Conservation (phyloP, 2,888 invertebrate species). For the Baronia brevicornis region DNA sequence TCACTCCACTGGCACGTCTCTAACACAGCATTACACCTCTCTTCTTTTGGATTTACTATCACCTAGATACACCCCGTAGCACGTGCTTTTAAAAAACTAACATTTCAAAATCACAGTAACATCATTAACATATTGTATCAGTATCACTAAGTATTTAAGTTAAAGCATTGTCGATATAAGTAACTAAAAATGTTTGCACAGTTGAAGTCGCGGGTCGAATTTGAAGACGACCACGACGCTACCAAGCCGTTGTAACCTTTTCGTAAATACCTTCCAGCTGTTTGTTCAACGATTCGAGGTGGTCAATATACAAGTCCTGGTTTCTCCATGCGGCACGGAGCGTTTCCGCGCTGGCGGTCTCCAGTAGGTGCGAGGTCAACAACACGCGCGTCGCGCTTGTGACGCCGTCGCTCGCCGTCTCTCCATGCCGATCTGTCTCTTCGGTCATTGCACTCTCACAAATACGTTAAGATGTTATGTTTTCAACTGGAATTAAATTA, state of each 20-base stretch:
- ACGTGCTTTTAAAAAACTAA: slow-evolving; percentile 48
- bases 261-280: slow-evolving; percentile 86
- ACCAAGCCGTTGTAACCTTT: slow-evolving; percentile 64
- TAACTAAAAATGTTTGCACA: slow-evolving; percentile 54
- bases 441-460: slow-evolving; percentile 72
- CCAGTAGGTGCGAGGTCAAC: slow-evolving; percentile 79
- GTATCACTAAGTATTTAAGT: slow-evolving; percentile 68
- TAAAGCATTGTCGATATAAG: slow-evolving; percentile 74
- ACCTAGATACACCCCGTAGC: slow-evolving; percentile 68
- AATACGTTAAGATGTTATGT: slow-evolving; percentile 54
- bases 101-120: slow-evolving; percentile 57
- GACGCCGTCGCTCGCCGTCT: slow-evolving; percentile 59
- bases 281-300: slow-evolving; percentile 83
- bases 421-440: slow-evolving; percentile 66
- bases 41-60: slow-evolving; percentile 49
- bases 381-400: slow-evolving; percentile 74
- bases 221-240: slow-evolving; percentile 54
- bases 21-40: slow-evolving; percentile 47
- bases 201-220: slow-evolving; percentile 43
- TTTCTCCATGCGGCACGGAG: slow-evolving; percentile 82
- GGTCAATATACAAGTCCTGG: slow-evolving; percentile 85
- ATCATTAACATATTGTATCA: slow-evolving; percentile 46
- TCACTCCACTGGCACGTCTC: slow-evolving; percentile 55
- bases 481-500: slow-evolving; percentile 67
- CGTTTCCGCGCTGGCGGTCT: slow-evolving; percentile 78